phyloP scores from a whole-genome alignment of 2,888 invertebrate species.

The Machimus atricapillus region DNA sequence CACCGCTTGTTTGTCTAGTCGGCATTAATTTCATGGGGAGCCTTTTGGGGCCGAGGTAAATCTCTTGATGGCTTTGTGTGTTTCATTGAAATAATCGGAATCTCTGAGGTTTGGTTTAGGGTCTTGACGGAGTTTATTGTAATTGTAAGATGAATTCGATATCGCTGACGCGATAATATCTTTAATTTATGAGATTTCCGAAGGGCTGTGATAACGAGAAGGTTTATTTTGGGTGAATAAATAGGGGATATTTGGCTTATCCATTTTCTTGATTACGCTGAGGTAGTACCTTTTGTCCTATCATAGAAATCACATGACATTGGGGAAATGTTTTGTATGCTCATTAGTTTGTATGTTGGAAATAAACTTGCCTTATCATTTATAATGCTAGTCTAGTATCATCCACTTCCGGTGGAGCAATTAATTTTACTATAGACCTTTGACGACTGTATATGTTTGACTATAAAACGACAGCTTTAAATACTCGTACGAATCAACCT shows the following conservation, averaged over 20 bases:
- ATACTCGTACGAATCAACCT: no score
- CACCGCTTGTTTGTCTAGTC: slow-evolving; percentile 40
- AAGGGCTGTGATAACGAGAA: neutral
- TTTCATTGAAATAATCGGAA: neutral
- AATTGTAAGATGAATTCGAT: neutral
- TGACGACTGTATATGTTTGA: no score
- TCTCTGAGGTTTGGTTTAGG: neutral
- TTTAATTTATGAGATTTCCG: neutral
- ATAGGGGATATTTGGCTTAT: neutral
- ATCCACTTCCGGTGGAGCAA: neutral
- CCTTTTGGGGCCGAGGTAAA: neutral
- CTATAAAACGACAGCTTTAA: no score
- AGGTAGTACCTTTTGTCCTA: neutral
- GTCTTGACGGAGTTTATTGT: neutral
- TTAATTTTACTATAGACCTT: neutral
- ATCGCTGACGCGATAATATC: neutral
- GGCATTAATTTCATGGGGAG: slow-evolving; percentile 25
- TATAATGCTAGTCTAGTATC: neutral
- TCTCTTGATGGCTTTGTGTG: neutral
- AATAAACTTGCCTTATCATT: neutral
- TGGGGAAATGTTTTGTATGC: neutral
- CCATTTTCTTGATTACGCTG: neutral
- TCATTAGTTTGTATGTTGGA: neutral
- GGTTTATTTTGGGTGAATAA: neutral
- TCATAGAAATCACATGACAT: neutral